phyloP scores from a whole-genome alignment of 2,113 vertebrate genomes.

The Hippocampus guttulatus region DNA sequence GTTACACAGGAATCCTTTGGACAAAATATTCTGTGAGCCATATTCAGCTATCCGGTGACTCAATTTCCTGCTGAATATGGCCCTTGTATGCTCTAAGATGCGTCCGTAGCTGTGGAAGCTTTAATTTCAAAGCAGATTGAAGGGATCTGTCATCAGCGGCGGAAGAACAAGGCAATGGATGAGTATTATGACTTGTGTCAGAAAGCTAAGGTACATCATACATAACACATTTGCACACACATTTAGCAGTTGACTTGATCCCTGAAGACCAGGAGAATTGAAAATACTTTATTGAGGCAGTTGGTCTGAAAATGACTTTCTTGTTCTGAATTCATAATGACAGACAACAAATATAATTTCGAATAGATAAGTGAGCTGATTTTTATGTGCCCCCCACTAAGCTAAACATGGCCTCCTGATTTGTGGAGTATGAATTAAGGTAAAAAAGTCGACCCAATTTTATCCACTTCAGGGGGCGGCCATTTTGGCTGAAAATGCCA shows the following conservation, averaged over 20 bases:
- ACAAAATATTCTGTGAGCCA: slow-evolving; percentile 44
- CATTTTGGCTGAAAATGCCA: too few species aligned
- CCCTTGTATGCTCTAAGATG: slow-evolving; percentile 61
- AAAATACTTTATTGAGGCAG: slow-evolving; percentile 6
- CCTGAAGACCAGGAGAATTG: not conserved
- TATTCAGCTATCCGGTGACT: slow-evolving; percentile 41
- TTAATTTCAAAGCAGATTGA: slow-evolving; percentile 67
- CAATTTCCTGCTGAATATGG: slow-evolving; percentile 47
- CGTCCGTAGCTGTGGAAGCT: slow-evolving; percentile 52
- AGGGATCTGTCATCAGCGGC: slow-evolving; percentile 54
- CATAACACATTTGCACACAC: slow-evolving; percentile 13
- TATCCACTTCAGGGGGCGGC: too few species aligned
- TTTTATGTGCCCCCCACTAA: too few species aligned
- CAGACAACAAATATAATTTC: not conserved
- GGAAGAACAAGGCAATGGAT: slow-evolving; percentile 49
- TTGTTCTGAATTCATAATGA: slow-evolving; percentile 9
- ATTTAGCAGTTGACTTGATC: slow-evolving; percentile 17
- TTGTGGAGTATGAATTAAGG: too few species aligned
- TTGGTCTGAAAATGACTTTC: not conserved
- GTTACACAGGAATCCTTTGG: slow-evolving; percentile 59
- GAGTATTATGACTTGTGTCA: slow-evolving; percentile 46
- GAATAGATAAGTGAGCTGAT: not conserved
- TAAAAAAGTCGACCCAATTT: too few species aligned
- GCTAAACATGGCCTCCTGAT: too few species aligned
- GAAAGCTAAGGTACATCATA: slow-evolving; percentile 45